A percentile compares a stretch with the other conserved stretches of the same genome.
phyloP scores from a whole-genome alignment of 2,797 vertebrate genomes.

The Pantherophis alleghaniensis region DNA sequence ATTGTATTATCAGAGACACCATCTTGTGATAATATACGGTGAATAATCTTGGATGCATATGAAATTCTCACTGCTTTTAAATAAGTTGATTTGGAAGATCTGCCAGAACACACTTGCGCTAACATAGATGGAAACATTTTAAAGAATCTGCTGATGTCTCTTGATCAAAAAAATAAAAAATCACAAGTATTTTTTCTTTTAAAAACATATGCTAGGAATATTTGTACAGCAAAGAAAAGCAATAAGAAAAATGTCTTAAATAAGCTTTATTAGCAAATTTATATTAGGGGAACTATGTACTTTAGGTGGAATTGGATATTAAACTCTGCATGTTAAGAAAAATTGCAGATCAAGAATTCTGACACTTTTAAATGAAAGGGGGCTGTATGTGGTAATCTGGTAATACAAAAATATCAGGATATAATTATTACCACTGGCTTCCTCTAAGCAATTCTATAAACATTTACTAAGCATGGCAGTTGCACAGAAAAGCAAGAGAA shows the following conservation, averaged over 20 bases:
- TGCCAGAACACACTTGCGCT: neutral
- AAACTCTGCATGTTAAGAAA: neutral
- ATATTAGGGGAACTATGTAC: neutral
- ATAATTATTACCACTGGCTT: neutral
- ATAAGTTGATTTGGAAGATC: neutral
- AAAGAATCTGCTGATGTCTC: neutral
- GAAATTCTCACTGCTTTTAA: neutral
- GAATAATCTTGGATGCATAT: neutral
- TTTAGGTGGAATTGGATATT: neutral
- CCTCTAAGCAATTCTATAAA: neutral
- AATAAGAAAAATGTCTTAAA: neutral
- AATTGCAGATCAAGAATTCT: neutral
- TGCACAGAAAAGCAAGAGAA: neutral
- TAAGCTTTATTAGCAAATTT: neutral
- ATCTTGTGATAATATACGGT: neutral
- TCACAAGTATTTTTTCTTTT: neutral
- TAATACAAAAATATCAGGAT: neutral
- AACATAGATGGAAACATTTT: neutral
- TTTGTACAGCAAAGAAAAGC: neutral
- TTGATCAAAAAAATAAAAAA: neutral
- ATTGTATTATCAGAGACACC: neutral
- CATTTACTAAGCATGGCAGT: neutral
- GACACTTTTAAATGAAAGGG: neutral
- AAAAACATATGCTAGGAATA: neutral
- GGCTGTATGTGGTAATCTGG: neutral